phyloP scores from a whole-genome alignment of 2,113 vertebrate species.

The Lagopus muta region DNA sequence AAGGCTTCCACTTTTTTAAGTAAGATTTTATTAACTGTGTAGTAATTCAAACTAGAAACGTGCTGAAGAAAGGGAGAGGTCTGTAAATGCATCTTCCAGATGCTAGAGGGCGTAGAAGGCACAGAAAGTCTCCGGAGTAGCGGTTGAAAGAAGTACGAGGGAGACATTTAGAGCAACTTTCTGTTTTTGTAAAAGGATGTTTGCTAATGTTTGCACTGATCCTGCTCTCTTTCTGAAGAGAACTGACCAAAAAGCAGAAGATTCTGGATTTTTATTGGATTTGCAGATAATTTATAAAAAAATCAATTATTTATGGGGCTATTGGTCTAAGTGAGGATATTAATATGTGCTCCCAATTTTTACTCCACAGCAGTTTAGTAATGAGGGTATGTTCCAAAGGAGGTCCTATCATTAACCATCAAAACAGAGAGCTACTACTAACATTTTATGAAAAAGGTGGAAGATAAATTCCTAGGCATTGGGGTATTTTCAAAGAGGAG shows the following conservation, averaged over 20 bases:
- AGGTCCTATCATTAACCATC: neutral
- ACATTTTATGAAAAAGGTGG: neutral
- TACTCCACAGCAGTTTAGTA: neutral
- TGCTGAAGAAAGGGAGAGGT: neutral
- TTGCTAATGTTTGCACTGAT: neutral
- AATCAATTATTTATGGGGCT: neutral
- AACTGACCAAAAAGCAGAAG: neutral
- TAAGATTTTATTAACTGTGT: neutral
- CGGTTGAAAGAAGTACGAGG: neutral
- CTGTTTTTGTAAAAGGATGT: neutral
- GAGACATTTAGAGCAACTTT: neutral
- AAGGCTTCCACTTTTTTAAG: neutral
- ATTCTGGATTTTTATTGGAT: neutral
- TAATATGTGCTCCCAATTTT: neutral
- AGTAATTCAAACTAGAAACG: neutral
- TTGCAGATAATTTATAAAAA: neutral
- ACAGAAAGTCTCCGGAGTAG: neutral
- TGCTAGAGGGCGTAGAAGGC: slow-evolving; percentile 72
- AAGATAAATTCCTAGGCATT: neutral
- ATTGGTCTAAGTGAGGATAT: neutral
- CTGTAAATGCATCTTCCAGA: slow-evolving; percentile 49
- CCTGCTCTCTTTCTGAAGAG: neutral
- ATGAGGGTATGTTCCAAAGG: neutral
- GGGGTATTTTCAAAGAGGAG: neutral
- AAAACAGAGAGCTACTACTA: neutral